Percentiles rank a stretch among this genome's conserved stretches.
Evolutionary conservation across 2,113 vertebrate genomes (phyloP).

Genomic region (Nannospalax galili): DNA sequence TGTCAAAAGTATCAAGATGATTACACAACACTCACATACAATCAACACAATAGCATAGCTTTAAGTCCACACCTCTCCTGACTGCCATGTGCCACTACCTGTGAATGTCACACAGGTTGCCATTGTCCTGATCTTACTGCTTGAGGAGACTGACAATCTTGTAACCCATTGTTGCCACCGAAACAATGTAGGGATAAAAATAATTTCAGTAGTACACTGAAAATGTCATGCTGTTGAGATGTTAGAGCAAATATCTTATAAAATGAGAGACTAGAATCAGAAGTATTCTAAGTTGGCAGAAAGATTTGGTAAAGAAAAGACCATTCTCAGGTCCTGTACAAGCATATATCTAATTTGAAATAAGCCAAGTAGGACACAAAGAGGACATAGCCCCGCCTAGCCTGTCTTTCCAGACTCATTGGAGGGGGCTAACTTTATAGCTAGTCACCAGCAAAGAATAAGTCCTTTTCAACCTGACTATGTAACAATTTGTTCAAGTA

Average conservation of each 20-base stretch:
- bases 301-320: neutral
- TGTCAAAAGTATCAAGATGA: neutral
- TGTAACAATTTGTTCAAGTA: neutral
- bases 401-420: neutral
- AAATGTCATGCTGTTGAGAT: conserved; percentile 10
- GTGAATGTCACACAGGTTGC: conserved; percentile 51
- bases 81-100: neutral
- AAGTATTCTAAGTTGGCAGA: neutral
- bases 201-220: conserved; percentile 22
- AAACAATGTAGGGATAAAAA: conserved; percentile 47
- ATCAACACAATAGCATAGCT: neutral
- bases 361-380: neutral
- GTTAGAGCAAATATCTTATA: conserved; percentile 17
- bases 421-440: neutral
- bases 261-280: conserved; percentile 31
- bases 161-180: conserved; percentile 56
- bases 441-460: neutral
- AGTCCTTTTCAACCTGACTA: neutral
- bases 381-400: neutral
- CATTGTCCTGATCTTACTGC: neutral
- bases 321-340: neutral
- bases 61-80: neutral
- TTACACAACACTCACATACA: neutral
- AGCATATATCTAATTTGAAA: neutral
- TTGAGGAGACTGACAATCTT: conserved; percentile 64